A percentile compares a stretch with the other conserved stretches of the same genome.
These are phyloP conservation scores for Drosophila subpulchrella DNA, from an alignment of 1,140 invertebrate species.

Conservation along the genomic window DNA sequence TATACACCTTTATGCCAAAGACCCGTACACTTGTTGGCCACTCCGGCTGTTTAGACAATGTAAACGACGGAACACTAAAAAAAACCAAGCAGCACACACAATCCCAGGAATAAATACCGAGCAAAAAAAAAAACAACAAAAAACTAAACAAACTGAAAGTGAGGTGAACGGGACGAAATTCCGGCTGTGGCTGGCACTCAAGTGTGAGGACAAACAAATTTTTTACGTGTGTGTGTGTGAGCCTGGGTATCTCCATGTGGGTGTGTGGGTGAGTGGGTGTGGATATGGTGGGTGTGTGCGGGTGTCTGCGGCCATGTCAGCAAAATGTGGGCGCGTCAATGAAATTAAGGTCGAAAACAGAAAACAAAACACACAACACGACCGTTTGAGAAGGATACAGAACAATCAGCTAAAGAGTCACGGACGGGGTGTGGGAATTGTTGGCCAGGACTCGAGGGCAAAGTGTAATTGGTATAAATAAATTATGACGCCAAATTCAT, in stretches of 20 bases:
- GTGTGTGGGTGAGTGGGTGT: background rate
- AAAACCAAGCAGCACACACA: conserved; percentile 17
- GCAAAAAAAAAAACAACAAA: conserved; percentile 24
- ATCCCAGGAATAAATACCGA: conserved; percentile 20
- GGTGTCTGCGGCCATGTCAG: conserved; percentile 49
- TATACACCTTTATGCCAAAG: conserved; percentile 58
- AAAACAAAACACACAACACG: conserved; percentile 19
- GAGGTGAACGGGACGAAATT: conserved; percentile 38
- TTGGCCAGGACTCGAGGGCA: conserved; percentile 16
- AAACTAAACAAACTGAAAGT: conserved; percentile 77
- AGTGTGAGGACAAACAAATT: conserved; percentile 68
- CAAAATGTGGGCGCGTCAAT: conserved; percentile 72
- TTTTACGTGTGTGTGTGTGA: conserved; percentile 51
- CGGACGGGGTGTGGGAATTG: conserved; percentile 4
- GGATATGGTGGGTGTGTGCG: background rate
- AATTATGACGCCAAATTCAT: conserved; percentile 39
- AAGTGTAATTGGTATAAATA: conserved; percentile 47
- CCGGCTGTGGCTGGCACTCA: conserved; percentile 55
- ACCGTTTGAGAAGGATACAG: conserved; percentile 34
- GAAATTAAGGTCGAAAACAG: conserved; percentile 61
- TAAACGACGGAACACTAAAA: conserved; percentile 68
- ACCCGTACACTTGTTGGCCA: conserved; percentile 59
- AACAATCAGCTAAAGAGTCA: conserved; percentile 52
- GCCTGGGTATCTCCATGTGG: background rate
- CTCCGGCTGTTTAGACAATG: conserved; percentile 78